Evolutionary conservation across 2,888 invertebrate species (phyloP).

Genomic region (Ditylenchus weischeri): DNA sequence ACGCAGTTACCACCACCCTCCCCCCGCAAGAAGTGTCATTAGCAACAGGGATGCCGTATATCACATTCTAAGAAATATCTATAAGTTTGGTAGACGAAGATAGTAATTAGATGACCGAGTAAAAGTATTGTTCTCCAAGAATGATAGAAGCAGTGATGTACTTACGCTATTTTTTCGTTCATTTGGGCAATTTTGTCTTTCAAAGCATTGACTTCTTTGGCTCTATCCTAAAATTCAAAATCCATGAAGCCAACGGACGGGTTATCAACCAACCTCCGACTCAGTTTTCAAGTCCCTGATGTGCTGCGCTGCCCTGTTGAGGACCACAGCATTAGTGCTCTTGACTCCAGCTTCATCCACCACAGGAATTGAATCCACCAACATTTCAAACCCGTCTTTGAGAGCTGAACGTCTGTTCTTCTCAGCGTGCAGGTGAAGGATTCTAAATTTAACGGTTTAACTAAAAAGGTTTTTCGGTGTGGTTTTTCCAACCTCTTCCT

Average conservation of each 20-base stretch:
- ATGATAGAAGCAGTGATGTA: background rate
- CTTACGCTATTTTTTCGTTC: conserved; percentile 44
- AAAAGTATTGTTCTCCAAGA: no score
- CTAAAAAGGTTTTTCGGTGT: no score
- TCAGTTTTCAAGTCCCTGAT: conserved; percentile 42
- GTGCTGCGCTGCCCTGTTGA: conserved; percentile 55
- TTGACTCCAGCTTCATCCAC: conserved; percentile 54
- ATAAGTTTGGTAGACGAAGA: no score
- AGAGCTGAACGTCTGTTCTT: conserved; percentile 55
- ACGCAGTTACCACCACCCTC: no score
- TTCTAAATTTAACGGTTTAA: conserved; percentile 12
- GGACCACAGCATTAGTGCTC: conserved; percentile 57
- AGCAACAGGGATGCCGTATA: no score
- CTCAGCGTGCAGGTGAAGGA: conserved; percentile 58
- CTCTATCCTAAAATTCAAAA: conserved; percentile 17
- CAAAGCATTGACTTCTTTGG: conserved; percentile 25
- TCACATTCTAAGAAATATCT: no score
- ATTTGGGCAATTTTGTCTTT: conserved; percentile 36
- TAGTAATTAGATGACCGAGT: no score
- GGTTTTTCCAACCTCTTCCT: conserved; percentile 42
- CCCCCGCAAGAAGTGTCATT: no score
- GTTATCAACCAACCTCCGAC: conserved; percentile 17
- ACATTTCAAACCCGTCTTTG: conserved; percentile 58
- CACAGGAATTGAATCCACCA: conserved; percentile 54
- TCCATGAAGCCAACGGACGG: no score